Evolutionary conservation across 2,113 vertebrate species (phyloP).

Genomic region (Puntigrus tetrazona): DNA sequence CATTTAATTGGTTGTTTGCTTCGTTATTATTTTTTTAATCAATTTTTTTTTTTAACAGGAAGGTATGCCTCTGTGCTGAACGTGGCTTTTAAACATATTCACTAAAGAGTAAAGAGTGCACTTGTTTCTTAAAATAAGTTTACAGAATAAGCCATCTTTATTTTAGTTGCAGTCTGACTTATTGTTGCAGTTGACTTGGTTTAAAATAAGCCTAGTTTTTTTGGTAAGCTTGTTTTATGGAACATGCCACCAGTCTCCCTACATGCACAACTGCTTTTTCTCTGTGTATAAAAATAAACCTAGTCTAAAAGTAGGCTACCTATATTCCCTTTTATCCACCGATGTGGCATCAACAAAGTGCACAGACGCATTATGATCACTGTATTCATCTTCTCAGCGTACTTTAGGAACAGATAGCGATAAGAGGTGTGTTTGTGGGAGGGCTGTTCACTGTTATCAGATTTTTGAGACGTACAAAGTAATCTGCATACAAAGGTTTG

Average conservation of each 20-base stretch:
- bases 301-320: neutral
- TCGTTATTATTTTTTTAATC: neutral
- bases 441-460: constrained; percentile 41
- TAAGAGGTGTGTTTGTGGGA: neutral
- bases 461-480: constrained; percentile 9
- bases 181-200: too few species aligned
- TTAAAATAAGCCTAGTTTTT: too few species aligned
- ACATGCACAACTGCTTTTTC: neutral
- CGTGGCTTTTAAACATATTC: neutral
- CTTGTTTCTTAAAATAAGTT: too few species aligned
- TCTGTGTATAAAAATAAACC: neutral
- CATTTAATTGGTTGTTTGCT: neutral
- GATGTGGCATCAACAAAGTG: neutral
- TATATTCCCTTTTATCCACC: neutral
- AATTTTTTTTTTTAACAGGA: neutral
- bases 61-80: neutral
- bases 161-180: too few species aligned
- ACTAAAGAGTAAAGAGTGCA: neutral
- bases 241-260: neutral
- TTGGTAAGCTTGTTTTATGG: too few species aligned
- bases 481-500: constrained; percentile 45
- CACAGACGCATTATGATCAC: too few species aligned
- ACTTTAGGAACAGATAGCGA: neutral
- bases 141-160: too few species aligned
- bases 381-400: neutral